Conservation (phyloP, 2,888 invertebrate species). For the Harmothoe impar region DNA sequence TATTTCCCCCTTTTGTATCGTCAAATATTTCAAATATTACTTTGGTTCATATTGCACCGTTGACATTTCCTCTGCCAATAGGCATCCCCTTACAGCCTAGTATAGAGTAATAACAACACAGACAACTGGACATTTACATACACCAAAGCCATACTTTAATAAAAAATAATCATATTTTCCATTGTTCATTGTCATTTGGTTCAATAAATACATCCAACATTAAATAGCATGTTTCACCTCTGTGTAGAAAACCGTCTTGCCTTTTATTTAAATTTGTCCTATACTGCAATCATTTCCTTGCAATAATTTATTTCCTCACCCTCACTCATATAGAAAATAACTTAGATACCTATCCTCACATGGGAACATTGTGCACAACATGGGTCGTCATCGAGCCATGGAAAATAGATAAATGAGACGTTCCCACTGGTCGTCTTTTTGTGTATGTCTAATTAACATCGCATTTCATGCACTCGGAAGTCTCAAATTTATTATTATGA, state of each 20-base stretch:
- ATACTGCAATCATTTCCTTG: slow-evolving; percentile 57
- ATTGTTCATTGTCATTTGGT: slow-evolving; percentile 59
- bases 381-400: slow-evolving; percentile 37
- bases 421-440: not conserved
- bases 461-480: not conserved
- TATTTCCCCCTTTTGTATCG: no score
- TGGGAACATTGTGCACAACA: slow-evolving; percentile 31
- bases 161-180: slow-evolving; percentile 62
- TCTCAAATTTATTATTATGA: not conserved
- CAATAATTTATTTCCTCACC: slow-evolving; percentile 39
- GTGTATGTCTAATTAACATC: not conserved
- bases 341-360: slow-evolving; percentile 26
- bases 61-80: no score
- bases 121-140: not conserved
- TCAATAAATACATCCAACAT: slow-evolving; percentile 65
- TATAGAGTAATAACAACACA: not conserved
- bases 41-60: no score
- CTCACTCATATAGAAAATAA: slow-evolving; percentile 44
- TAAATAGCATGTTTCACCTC: slow-evolving; percentile 53
- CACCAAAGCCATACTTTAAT: slow-evolving; percentile 65
- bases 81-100: no score
- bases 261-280: slow-evolving; percentile 44
- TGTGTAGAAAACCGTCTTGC: slow-evolving; percentile 12
- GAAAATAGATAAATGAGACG: slow-evolving; percentile 1
- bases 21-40: no score